phyloP scores from a whole-genome alignment of 2,113 vertebrate species.

The Ceratotherium simum region DNA sequence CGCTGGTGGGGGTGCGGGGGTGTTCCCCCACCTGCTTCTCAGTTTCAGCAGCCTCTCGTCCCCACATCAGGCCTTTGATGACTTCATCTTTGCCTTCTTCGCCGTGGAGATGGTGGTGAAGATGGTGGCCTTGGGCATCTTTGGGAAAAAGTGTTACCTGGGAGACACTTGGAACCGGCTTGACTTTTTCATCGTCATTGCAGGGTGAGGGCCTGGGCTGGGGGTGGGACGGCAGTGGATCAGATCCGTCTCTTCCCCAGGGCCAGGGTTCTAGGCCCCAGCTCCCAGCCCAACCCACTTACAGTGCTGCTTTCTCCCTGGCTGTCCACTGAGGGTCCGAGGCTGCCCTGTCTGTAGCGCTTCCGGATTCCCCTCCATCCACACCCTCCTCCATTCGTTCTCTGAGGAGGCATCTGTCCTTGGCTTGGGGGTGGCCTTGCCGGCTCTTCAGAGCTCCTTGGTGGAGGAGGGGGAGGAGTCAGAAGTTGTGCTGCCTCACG shows the following conservation, averaged over 20 bases:
- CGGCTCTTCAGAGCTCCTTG: neutral
- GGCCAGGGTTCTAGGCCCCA: neutral
- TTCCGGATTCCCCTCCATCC: neutral
- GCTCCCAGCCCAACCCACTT: neutral
- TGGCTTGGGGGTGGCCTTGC: neutral
- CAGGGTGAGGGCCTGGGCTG: slow-evolving; percentile 90
- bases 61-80: slow-evolving; percentile 93
- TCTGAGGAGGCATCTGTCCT: neutral
- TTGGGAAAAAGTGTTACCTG: slow-evolving; percentile 98
- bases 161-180: slow-evolving; percentile 99
- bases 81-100: slow-evolving; percentile 99
- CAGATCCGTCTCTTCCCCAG: neutral
- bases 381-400: neutral
- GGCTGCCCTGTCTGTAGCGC: neutral
- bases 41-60: neutral
- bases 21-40: neutral
- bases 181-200: slow-evolving; percentile 98
- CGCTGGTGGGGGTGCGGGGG: neutral
- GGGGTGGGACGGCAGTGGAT: neutral
- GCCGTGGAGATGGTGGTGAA: slow-evolving; percentile 99
- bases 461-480: neutral
- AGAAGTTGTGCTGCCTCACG: neutral
- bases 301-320: neutral
- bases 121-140: slow-evolving; percentile 99
- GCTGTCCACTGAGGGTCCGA: neutral